Conservation (phyloP, 2,113 vertebrate genomes). For the Oryzias melastigma region DNA sequence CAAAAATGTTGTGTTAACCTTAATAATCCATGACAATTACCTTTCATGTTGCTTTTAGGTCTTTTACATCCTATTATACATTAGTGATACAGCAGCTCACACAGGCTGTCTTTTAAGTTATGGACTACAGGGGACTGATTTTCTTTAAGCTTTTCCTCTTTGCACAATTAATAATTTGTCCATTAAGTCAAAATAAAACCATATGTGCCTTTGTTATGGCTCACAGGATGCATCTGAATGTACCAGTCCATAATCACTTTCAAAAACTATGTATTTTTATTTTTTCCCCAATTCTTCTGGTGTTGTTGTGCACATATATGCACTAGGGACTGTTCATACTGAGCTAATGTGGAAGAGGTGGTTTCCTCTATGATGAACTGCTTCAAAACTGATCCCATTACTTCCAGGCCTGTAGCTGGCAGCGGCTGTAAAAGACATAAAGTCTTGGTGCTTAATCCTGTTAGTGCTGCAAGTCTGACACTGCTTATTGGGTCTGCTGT, state of each 20-base stretch:
- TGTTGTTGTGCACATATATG: slow-evolving; percentile 35
- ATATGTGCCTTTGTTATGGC: too few relatives aligned
- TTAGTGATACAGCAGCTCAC: slow-evolving; percentile 13
- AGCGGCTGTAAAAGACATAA: slow-evolving; percentile 78
- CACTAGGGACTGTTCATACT: slow-evolving; percentile 33
- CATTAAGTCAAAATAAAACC: neutral
- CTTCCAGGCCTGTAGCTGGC: slow-evolving; percentile 72
- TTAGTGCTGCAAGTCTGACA: slow-evolving; percentile 77
- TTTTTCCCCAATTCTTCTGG: slow-evolving; percentile 44
- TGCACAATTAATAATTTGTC: neutral
- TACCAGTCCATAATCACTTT: too few relatives aligned
- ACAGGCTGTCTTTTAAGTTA: slow-evolving; percentile 8
- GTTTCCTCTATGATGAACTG: slow-evolving; percentile 75
- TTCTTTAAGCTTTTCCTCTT: slow-evolving; percentile 1
- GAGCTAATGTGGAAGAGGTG: slow-evolving; percentile 65
- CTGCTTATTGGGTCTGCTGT: slow-evolving; percentile 69
- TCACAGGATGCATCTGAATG: too few relatives aligned
- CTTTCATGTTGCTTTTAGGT: slow-evolving; percentile 16
- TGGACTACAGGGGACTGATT: slow-evolving; percentile 21
- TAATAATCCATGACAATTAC: slow-evolving; percentile 27
- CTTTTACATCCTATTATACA: slow-evolving; percentile 34
- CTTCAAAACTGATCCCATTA: slow-evolving; percentile 77
- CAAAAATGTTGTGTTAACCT: slow-evolving; percentile 9
- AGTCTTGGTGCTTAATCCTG: slow-evolving; percentile 80
- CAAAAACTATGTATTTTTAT: neutral